A percentile compares a stretch with the other conserved stretches of the same genome.
Evolutionary conservation across 2,888 invertebrate species (phyloP).

Genomic region (Darwinula stevensoni): DNA sequence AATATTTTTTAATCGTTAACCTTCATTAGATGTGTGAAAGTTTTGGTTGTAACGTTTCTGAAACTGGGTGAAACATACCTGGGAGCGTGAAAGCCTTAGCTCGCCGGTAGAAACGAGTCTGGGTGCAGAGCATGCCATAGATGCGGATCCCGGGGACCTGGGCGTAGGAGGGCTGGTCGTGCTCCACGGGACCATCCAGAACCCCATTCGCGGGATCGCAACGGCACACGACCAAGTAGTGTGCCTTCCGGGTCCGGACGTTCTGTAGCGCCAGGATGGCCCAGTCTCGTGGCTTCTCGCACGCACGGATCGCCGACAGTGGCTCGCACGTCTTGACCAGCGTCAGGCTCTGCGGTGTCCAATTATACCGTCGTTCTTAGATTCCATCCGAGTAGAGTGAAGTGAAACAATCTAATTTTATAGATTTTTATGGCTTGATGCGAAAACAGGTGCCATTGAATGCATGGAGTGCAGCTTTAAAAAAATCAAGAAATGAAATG

Average conservation of each 20-base stretch:
- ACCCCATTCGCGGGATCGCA: conserved; percentile 50
- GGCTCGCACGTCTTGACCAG: conserved; percentile 78
- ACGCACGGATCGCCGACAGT: conserved; percentile 63
- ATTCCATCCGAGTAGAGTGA: background rate
- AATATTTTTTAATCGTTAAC: too few relatives aligned
- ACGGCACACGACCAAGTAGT: conserved; percentile 68
- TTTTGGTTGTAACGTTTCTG: too few relatives aligned
- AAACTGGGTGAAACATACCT: too few relatives aligned
- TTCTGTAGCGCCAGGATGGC: conserved; percentile 66
- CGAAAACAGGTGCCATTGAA: too few relatives aligned
- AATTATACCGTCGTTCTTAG: conserved; percentile 1
- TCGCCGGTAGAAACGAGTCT: too few relatives aligned
- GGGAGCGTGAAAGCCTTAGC: too few relatives aligned
- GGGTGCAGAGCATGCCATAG: conserved; percentile 78
- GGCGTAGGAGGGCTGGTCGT: conserved; percentile 74
- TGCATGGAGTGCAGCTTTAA: too few relatives aligned
- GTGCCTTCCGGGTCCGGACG: conserved; percentile 69
- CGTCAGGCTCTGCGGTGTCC: conserved; percentile 44
- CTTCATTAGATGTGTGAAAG: too few relatives aligned
- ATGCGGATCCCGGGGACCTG: conserved; percentile 75
- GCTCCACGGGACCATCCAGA: conserved; percentile 69
- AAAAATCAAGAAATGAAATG: too few relatives aligned
- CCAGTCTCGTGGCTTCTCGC: conserved; percentile 66
- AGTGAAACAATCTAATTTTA: background rate
- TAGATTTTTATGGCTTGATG: conserved; percentile 6